Evolutionary conservation across 1,140 invertebrate genomes (phyloP).

Genomic region (Aphelinus certus): DNA sequence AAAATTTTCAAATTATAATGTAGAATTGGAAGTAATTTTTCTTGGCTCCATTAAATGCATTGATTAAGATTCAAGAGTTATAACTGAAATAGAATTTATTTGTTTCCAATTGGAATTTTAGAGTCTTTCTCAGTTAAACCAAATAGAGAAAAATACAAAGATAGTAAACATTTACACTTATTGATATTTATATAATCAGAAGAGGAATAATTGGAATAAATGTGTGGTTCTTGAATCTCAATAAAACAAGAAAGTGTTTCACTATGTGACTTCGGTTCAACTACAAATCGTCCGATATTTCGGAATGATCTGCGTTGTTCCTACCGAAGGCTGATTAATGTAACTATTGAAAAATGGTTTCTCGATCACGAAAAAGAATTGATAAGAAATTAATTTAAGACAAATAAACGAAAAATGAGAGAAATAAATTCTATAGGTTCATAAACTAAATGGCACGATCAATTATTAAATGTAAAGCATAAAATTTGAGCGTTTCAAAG

Average conservation of each 20-base stretch:
- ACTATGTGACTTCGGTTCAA: constrained; percentile 30
- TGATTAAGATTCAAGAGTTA: too few species aligned
- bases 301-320: constrained; percentile 23
- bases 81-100: too few species aligned
- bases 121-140: too few species aligned
- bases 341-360: constrained; percentile 32
- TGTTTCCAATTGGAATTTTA: too few species aligned
- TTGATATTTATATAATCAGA: too few species aligned
- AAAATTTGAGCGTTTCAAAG: constrained; percentile 23
- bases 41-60: too few species aligned
- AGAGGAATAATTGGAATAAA: too few species aligned
- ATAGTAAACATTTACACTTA: too few species aligned
- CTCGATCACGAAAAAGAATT: constrained; percentile 13
- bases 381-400: constrained; percentile 37
- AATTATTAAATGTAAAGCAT: constrained; percentile 60
- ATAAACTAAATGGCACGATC: constrained; percentile 50
- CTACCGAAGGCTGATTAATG: constrained; percentile 34
- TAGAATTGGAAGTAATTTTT: too few species aligned
- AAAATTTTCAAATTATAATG: too few species aligned
- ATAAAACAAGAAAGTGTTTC: background rate
- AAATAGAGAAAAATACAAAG: too few species aligned
- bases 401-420: constrained; percentile 25
- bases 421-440: background rate
- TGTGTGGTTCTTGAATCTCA: too few species aligned
- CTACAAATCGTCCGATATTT: background rate